Base-by-base conservation (phyloP, 2,113 vertebrate genomes). In the Seriola dumerili region DNA sequence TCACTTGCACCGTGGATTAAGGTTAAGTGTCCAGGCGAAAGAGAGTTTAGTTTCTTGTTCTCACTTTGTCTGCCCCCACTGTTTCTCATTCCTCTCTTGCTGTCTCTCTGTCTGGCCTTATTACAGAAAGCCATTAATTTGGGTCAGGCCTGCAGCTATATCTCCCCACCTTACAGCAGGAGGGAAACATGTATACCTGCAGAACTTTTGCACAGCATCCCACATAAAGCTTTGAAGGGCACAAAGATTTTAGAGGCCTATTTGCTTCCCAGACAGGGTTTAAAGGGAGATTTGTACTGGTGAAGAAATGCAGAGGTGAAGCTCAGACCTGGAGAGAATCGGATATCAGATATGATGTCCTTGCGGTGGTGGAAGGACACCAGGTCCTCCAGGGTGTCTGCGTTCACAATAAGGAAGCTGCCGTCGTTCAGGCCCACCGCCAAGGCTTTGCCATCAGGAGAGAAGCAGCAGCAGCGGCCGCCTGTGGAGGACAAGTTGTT, bases 321-420 rank as follows among this genome's bases (percentile, higher is more conserved):
- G 36, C 13, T 66, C 94, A 93, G 84, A 99, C 98, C 97, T 95
- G 98, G 97, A 84, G 98, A 99, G 95, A 99, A 99, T 84, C 97
- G 94, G 83, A 99, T 98, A 89, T 99, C 98, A n/a, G 98, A 97
- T 95, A 99, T 97, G 92, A 96, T 92, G 89, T 99, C 98, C 93
- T 97, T 99, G 90, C 97, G 97, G 84, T 99, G 98, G 87, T 99
- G 98, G 94, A 99, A 99, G 77, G 98, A 98, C 77, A 99, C 97
- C 74, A 99, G 95, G 93, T 99, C 98, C 86, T 99, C 98, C 72
- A 99, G 92, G 46, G 98, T 99, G 91, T 99, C 98, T 80, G 97
- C 97, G 83, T 99, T 99, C 86, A 98, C 97, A 77, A 99, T 97
- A 78, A 99, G 93, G 93, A 99, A 99, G 88, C 98, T 98, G 87